Conservation (phyloP, 2,113 vertebrate genomes). For the Panthera leo region DNA sequence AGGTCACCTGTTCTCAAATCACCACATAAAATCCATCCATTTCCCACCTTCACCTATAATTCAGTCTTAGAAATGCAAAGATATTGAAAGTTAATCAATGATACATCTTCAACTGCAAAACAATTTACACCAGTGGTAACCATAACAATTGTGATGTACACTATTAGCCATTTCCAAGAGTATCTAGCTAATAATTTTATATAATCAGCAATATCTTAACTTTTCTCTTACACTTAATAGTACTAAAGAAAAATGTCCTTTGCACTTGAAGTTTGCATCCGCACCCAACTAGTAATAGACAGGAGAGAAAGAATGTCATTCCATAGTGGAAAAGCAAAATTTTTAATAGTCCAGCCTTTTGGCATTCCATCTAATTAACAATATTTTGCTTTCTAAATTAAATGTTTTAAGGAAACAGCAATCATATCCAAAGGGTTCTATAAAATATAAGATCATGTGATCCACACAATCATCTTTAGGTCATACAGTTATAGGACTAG, state of each 20-base stretch:
- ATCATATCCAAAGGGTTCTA: conserved; percentile 41
- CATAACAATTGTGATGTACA: neutral
- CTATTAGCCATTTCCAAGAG: neutral
- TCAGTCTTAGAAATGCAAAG: neutral
- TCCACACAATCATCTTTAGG: conserved; percentile 60
- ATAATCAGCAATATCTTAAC: neutral
- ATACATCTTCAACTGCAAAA: conserved; percentile 27
- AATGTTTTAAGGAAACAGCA: conserved; percentile 32
- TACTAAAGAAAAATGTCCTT: neutral
- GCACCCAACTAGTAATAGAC: neutral
- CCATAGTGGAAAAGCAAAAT: neutral
- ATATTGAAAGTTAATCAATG: conserved; percentile 33
- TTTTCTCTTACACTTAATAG: conserved; percentile 22
- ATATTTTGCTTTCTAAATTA: neutral
- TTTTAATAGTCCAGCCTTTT: neutral
- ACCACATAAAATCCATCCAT: neutral
- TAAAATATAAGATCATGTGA: conserved; percentile 43
- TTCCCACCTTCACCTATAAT: neutral
- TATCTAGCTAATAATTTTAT: neutral
- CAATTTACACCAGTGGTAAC: conserved; percentile 31
- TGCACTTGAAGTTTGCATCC: neutral
- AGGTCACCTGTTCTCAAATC: neutral
- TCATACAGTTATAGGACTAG: conserved; percentile 58
- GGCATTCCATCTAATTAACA: neutral
- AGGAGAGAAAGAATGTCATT: neutral